A percentile compares a stretch with the other conserved stretches of the same genome.
These are phyloP conservation scores for Sebastes diploproa DNA, from an alignment of 2,797 vertebrate species.

Conservation along the genomic window DNA sequence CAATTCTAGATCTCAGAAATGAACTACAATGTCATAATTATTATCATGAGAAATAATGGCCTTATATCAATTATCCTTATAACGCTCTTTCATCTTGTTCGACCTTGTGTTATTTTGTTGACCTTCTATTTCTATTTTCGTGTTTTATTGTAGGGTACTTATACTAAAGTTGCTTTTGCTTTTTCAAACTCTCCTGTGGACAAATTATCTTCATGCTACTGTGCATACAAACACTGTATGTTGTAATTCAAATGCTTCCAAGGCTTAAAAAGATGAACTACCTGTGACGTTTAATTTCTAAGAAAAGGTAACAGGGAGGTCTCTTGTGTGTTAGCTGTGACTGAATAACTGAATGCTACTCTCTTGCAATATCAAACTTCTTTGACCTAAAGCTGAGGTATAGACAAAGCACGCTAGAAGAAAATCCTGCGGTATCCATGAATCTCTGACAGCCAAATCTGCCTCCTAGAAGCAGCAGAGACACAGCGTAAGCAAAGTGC, in stretches of 20 bases:
- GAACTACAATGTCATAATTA: background rate
- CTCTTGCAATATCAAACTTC: conserved; percentile 7
- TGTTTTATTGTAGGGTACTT: background rate
- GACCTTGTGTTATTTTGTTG: background rate
- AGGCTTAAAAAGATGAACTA: background rate
- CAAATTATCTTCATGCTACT: background rate
- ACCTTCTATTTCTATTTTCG: background rate
- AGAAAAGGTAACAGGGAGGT: background rate
- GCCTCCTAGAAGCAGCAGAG: conserved; percentile 18
- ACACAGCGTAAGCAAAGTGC: conserved; percentile 22
- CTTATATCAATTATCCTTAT: no score
- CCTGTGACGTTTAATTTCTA: background rate
- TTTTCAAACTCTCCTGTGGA: background rate
- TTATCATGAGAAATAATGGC: background rate
- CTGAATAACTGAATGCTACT: background rate
- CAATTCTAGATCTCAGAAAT: no score
- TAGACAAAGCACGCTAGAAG: background rate
- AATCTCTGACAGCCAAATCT: conserved; percentile 42
- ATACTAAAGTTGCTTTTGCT: background rate
- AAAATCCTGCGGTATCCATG: conserved; percentile 26
- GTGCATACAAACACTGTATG: background rate
- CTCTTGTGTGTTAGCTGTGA: background rate
- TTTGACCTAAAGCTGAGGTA: background rate
- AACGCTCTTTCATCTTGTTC: background rate
- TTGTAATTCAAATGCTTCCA: background rate